Evolutionary conservation across 2,797 vertebrate genomes (phyloP), one percentile per base, ranked within the genome.

Genomic region (Rhadinocentrus ornatus): DNA sequence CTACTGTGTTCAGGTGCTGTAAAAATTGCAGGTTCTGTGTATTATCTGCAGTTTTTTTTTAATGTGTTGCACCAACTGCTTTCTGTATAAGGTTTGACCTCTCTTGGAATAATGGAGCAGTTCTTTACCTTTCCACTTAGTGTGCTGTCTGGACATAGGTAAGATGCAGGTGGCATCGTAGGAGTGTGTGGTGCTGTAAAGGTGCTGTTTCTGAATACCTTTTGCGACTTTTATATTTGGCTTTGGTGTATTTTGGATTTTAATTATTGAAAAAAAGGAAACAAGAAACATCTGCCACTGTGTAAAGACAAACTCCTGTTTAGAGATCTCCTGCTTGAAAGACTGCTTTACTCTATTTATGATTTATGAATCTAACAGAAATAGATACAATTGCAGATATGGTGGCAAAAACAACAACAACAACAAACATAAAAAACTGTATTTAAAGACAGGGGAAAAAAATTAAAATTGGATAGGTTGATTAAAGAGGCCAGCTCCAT

Each of bases 1-100:
- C 63, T 6, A 11, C 57, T 66, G 32, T 58, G 22, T n/a, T 48
- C 63, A 68, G 60, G 32, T 57, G 53, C 13, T 27, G 58, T 65
- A 15, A 53, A 73, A 80, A 5, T 32, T 69, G 52, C 7, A 58
- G 26, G 12, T 57, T 73, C 61, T 68, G 8, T 29, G 9, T 60
- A 20, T 59, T 48, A 11, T 63, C 34, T 24, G 26, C 57, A 68
- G 15, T 55, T 62, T 56, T 73, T 39, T 12, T 55, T 32, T 52
- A 50, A 29, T 16, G 10, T 27, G 16, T 22, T 44, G 27, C n/a
- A 41, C 8, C 6, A 6, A 24, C n/a, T 67, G 31, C 26, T 32
- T 67, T n/a, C 11, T 35, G 29, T 6, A 9, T 2, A 10, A 34
- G 37, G 18, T 57, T 46, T 46, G 26, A 57, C n/a, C 32, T 20